phyloP scores from a whole-genome alignment of 2,888 invertebrate genomes.

The Apocheima hispidaria region DNA sequence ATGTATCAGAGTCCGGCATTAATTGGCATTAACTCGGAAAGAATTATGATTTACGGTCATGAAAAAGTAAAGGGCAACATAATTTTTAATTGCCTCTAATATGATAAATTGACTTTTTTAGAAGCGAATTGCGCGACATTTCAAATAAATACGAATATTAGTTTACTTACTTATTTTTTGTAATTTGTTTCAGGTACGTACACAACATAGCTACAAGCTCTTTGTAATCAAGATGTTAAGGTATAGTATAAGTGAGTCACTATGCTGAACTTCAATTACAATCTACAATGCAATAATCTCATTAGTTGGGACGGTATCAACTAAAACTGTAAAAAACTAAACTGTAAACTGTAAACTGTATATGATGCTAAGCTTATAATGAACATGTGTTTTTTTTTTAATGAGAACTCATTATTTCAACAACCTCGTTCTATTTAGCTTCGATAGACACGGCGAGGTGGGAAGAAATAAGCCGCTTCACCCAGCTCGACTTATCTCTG shows the following conservation, averaged over 20 bases:
- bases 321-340: no score
- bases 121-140: constrained; percentile 41
- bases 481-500: no score
- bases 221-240: background rate
- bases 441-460: no score
- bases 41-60: constrained; percentile 71
- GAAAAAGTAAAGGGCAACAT: constrained; percentile 70
- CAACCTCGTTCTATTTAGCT: no score
- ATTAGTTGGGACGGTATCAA: no score
- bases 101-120: constrained; percentile 51
- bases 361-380: no score
- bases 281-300: background rate
- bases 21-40: constrained; percentile 74
- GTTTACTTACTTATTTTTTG: background rate
- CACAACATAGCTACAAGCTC: no score
- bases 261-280: background rate
- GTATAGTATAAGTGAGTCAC: no score
- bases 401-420: no score
- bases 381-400: no score
- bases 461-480: no score
- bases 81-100: constrained; percentile 54
- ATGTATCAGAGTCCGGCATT: constrained; percentile 68
- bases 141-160: background rate
- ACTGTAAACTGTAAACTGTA: no score
- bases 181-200: constrained; percentile 70